Evolutionary conservation across 2,888 invertebrate species (phyloP), one percentile per base, ranked within the genome.

Genomic region (Crepidodera aurea): DNA sequence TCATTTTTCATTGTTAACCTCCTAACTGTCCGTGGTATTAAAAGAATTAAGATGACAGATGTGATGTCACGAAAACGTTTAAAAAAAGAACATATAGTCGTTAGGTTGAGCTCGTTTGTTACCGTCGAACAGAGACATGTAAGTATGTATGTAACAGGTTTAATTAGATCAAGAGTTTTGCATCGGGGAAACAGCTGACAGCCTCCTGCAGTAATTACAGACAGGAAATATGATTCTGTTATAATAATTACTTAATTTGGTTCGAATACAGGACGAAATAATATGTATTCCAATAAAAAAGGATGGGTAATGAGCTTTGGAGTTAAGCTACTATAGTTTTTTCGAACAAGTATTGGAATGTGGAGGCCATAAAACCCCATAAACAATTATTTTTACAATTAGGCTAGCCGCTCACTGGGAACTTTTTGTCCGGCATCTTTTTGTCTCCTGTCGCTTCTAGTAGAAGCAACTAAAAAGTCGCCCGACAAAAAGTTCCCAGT

Each of bases 31-130:
- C 34, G 34, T 8, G 5, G n/a, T 40, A 40, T 40, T 40, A 40
- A 40, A 40, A 10, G 40, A 40, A 40, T 40, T 40, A 18, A 40
- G 40, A 40, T 40, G 40, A 40, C 40, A 40, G 40, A 40, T 40
- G 40, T 40, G 40, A 40, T 40, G 40, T 40, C 40, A 40, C 18
- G 40, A 40, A 40, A 15, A 8, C 1, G 8, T 1, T 8, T 40
- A 16, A 40, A 40, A 40, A 40, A 40, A 37, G 18, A 16, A 40
- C 10, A 40, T 40, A 16, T 7, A 40, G 40, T 37, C 37, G 15
- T 37, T 37, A 37, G 8, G 1, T 40, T 4, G 6, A 18, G 13
- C 10, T 18, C 16, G 18, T 13, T 40, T 7, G 40, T 40, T 40
- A 40, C 40, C 40, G 40, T 16, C 18, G 13, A 40, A 37, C 37